Conservation (phyloP, 1,140 invertebrate genomes). For the Proales similis region DNA sequence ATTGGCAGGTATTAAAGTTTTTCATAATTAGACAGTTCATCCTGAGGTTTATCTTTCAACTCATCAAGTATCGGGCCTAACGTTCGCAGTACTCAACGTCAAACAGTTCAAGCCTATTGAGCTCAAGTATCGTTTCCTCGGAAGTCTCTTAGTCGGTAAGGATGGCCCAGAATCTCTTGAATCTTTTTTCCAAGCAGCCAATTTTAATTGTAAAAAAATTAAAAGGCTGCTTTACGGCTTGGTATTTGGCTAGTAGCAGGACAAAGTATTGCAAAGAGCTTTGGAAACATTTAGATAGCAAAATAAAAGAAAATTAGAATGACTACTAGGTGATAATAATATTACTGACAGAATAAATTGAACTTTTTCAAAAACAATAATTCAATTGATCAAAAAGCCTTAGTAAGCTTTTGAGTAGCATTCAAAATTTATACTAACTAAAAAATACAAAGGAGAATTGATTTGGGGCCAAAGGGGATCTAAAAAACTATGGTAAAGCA, state of each 20-base stretch:
- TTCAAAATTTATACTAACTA: background rate
- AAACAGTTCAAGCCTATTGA: conserved; percentile 31
- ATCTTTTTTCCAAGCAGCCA: background rate
- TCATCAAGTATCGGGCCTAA: conserved; percentile 5
- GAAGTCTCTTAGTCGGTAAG: conserved; percentile 10
- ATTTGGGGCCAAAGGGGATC: background rate
- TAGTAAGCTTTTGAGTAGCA: background rate
- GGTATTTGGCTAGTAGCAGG: conserved; percentile 14
- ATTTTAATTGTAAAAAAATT: too few species aligned
- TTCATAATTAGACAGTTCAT: background rate
- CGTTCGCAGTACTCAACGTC: conserved; percentile 7
- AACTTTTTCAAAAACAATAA: too few species aligned
- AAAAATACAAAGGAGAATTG: background rate
- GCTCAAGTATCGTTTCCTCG: conserved; percentile 10
- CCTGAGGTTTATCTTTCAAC: background rate
- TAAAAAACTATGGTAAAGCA: conserved; percentile 7
- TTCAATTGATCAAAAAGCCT: background rate
- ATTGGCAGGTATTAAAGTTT: background rate
- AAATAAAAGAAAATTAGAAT: conserved; percentile 1
- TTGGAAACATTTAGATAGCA: conserved; percentile 14
- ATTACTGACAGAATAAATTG: too few species aligned
- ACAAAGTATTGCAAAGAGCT: conserved; percentile 35
- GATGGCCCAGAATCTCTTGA: background rate
- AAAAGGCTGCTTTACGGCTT: conserved; percentile 34
- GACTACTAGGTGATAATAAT: background rate